Percentiles rank a stretch among this genome's conserved stretches.
These are phyloP conservation scores for Arenaria interpres DNA, from an alignment of 2,113 vertebrate genomes.

Conservation along the genomic window DNA sequence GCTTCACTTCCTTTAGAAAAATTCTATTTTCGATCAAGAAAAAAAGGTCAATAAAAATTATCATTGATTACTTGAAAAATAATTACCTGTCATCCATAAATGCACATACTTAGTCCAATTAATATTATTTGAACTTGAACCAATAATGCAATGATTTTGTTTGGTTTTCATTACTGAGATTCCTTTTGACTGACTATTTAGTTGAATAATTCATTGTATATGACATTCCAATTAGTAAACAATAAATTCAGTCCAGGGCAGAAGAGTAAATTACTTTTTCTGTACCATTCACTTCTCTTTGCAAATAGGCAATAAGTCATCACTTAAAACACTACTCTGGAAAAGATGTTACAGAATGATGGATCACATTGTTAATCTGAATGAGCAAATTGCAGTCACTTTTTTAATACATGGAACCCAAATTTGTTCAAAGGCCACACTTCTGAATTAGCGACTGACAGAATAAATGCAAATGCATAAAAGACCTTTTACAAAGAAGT, in stretches of 20 bases:
- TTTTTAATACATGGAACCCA: background rate
- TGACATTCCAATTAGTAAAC: conserved; percentile 65
- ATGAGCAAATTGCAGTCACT: conserved; percentile 11
- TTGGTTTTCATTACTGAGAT: conserved; percentile 13
- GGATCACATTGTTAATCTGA: conserved; percentile 47
- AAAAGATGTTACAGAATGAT: conserved; percentile 37
- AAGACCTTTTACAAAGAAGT: background rate
- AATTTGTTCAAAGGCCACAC: background rate
- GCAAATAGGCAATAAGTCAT: conserved; percentile 41
- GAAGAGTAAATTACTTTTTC: conserved; percentile 51
- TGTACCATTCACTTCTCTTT: conserved; percentile 1
- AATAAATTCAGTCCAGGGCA: conserved; percentile 41
- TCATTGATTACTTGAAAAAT: conserved; percentile 35
- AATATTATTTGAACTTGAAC: conserved; percentile 40
- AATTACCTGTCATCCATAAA: conserved; percentile 7
- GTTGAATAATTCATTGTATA: conserved; percentile 34
- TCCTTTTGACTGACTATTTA: background rate
- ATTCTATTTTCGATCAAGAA: background rate
- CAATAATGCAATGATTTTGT: conserved; percentile 8
- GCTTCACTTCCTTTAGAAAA: background rate
- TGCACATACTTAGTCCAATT: conserved; percentile 21
- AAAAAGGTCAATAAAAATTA: background rate
- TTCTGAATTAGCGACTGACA: background rate
- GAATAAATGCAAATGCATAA: background rate
- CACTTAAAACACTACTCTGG: background rate